phyloP scores from a whole-genome alignment of 2,113 vertebrate species.

The Paedocypris sp. region DNA sequence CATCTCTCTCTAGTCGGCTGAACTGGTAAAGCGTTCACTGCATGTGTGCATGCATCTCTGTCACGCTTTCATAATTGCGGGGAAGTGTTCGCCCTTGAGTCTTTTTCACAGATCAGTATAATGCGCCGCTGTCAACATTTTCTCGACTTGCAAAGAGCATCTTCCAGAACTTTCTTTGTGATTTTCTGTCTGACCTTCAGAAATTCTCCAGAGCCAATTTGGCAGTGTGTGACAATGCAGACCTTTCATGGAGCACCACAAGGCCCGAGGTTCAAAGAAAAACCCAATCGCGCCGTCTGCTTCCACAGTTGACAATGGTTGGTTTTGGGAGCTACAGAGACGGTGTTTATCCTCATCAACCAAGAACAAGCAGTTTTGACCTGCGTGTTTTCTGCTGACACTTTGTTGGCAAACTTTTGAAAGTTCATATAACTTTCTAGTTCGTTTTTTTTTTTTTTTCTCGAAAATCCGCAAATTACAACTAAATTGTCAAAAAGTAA shows the following conservation, averaged over 20 bases:
- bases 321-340: slow-evolving; percentile 10
- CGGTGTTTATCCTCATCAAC: background rate
- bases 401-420: no score
- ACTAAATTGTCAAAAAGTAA: no score
- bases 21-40: background rate
- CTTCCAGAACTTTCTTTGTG: background rate
- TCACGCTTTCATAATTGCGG: background rate
- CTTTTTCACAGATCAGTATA: background rate
- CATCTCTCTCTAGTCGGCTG: background rate
- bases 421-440: no score
- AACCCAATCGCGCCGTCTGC: slow-evolving; percentile 21
- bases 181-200: slow-evolving; percentile 28
- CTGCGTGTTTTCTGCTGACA: no score
- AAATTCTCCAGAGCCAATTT: slow-evolving; percentile 7
- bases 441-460: no score
- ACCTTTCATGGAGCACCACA: slow-evolving; percentile 17
- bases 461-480: no score
- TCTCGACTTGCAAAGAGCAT: background rate
- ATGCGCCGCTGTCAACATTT: background rate
- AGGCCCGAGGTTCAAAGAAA: slow-evolving; percentile 19
- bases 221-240: slow-evolving; percentile 20
- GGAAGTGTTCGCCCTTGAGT: background rate
- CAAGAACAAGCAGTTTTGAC: slow-evolving; percentile 10
- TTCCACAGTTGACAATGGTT: background rate
- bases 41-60: background rate